Evolutionary conservation across 1,140 invertebrate genomes (phyloP).

Genomic region (Drosophila pallidifrons): DNA sequence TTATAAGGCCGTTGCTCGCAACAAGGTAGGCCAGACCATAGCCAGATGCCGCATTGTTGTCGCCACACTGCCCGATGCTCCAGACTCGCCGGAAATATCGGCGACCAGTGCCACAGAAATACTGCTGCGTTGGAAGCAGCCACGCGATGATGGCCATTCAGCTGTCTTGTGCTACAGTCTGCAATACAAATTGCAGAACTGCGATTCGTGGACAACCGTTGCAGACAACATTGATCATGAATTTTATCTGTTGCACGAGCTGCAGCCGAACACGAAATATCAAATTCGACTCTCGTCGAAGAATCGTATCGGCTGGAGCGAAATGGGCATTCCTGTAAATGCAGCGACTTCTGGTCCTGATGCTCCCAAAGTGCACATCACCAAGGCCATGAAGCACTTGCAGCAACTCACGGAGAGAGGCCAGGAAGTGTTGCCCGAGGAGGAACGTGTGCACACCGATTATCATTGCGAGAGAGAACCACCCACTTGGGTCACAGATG

Average conservation of each 20-base stretch:
- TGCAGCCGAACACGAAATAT: constrained; percentile 92
- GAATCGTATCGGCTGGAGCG: constrained; percentile 97
- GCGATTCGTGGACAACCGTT: constrained; percentile 93
- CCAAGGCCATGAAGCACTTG: constrained; percentile 92
- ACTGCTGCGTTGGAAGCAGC: constrained; percentile 94
- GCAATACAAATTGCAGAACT: constrained; percentile 91
- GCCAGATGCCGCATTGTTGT: constrained; percentile 90
- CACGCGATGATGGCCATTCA: constrained; percentile 93
- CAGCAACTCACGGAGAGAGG: constrained; percentile 93
- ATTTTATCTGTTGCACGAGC: constrained; percentile 93
- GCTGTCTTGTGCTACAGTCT: constrained; percentile 93
- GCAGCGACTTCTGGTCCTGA: constrained; percentile 89
- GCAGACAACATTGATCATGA: constrained; percentile 97
- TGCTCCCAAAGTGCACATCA: constrained; percentile 89
- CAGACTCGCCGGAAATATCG: constrained; percentile 94
- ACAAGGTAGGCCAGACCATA: constrained; percentile 92
- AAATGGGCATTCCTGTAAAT: constrained; percentile 90
- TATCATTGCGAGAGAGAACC: constrained; percentile 91
- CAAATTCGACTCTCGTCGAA: constrained; percentile 94
- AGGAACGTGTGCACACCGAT: constrained; percentile 88
- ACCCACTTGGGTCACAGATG: constrained; percentile 89
- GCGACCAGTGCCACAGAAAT: constrained; percentile 94
- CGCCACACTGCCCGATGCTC: constrained; percentile 91
- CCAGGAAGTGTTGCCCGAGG: constrained; percentile 89
- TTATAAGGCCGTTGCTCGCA: constrained; percentile 97